phyloP scores from a whole-genome alignment of 2,888 invertebrate species.

The Clivina fossor region DNA sequence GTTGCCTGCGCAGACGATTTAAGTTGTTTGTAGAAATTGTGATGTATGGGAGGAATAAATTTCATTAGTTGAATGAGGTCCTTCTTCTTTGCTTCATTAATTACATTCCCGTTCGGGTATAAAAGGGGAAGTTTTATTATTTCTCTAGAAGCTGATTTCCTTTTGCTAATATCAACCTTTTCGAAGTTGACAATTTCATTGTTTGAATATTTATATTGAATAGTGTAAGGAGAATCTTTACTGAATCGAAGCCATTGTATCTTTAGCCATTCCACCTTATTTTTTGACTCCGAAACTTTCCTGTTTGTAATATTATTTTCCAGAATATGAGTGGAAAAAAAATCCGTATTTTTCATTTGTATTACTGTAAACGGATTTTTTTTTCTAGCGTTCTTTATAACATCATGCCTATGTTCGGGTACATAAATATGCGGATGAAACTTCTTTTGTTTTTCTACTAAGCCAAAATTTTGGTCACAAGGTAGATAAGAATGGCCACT shows the following conservation, averaged over 20 bases:
- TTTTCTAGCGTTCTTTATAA: slow-evolving; percentile 30
- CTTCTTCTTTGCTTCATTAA: too few species aligned
- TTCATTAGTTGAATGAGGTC: too few species aligned
- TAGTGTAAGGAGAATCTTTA: background rate
- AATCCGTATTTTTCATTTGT: slow-evolving; percentile 30
- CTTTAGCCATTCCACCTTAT: slow-evolving; percentile 7
- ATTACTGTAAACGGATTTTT: slow-evolving; percentile 35
- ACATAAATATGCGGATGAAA: background rate
- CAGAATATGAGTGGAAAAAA: slow-evolving; percentile 33
- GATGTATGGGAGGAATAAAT: too few species aligned
- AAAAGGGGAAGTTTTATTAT: too few species aligned
- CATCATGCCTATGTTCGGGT: slow-evolving; percentile 21
- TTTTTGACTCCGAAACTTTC: slow-evolving; percentile 18
- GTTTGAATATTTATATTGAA: slow-evolving; percentile 34
- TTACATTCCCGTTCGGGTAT: too few species aligned
- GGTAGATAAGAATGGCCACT: slow-evolving; percentile 36
- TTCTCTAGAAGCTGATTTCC: too few species aligned
- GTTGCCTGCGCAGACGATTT: too few species aligned
- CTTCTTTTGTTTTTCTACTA: slow-evolving; percentile 28
- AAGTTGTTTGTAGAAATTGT: too few species aligned
- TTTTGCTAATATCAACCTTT: slow-evolving; percentile 31
- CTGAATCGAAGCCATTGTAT: slow-evolving; percentile 1
- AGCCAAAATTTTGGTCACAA: slow-evolving; percentile 33
- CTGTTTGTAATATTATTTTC: slow-evolving; percentile 34
- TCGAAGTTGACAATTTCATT: slow-evolving; percentile 35